Base-by-base conservation (phyloP, 1,140 invertebrate genomes). In the Drosophila triauraria region DNA sequence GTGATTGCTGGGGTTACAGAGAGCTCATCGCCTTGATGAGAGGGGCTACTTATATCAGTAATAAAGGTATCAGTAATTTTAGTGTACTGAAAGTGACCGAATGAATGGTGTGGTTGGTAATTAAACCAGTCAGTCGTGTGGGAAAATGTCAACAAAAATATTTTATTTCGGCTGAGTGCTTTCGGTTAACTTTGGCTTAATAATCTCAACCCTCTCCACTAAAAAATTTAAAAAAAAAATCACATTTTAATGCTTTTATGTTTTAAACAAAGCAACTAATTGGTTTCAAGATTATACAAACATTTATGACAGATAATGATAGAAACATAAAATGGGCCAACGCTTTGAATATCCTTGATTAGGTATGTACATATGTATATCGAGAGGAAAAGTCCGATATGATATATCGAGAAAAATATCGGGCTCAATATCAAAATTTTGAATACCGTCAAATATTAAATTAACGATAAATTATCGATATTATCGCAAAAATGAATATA, bases 61-160 rank as follows among this genome's bases (percentile, higher is more conserved):
- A 44, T 35, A 62, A 56, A 56, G 47, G 43, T 50, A 63, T 62
- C 67, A 80, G 58, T 77, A 68, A 84, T 78, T 59, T 53, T 17
- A 70, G 61, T 46, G 50, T 72, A 44, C 48, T 75, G 44, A 70
- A 65, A 65, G 20, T 46, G 38, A 44, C 38, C 23, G 43, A 79
- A 63, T 60, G 13, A n/a, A 23, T 40, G 53, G 17, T 38, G 54
- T 50, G 58, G 40, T 53, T 88, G 64, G 50, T 57, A 88, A 87
- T 87, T 88, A 87, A 80, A 58, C 67, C 56, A 88, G 20, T 32
- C 77, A 87, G 67, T 84, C 84, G 65, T 67, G 53, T 88, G 65
- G 70, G 40, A 80, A 80, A 74, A 59, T 46, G 61, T 48, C 61
- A 60, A 59, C 20, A 17, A 70, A 75, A 35, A 54, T 12, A 50